Evolutionary conservation across 2,113 vertebrate species (phyloP).

Genomic region (Nycticebus coucang): DNA sequence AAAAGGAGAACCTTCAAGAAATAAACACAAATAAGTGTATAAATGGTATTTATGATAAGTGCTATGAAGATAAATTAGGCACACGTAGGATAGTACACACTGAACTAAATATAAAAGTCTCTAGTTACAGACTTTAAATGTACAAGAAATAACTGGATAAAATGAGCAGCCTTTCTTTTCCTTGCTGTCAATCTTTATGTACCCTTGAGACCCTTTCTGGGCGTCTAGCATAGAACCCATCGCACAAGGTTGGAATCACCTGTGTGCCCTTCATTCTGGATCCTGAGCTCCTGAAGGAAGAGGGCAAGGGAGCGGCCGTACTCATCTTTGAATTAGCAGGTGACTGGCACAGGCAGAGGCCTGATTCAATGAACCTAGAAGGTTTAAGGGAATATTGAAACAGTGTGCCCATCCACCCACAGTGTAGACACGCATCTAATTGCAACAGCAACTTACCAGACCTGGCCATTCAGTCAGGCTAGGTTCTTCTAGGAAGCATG

Average conservation of each 20-base stretch:
- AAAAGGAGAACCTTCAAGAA: background rate
- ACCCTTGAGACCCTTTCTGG: rapidly evolving
- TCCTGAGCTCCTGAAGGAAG: background rate
- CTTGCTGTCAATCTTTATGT: background rate
- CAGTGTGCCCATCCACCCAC: rapidly evolving
- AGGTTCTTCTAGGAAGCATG: background rate
- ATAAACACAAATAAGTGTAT: background rate
- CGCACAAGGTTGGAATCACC: no score
- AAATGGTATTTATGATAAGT: no score
- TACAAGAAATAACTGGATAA: background rate
- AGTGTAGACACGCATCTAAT: rapidly evolving
- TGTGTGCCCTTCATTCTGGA: background rate
- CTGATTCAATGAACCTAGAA: background rate
- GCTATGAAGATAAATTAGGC: background rate
- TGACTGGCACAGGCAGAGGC: background rate
- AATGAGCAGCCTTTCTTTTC: background rate
- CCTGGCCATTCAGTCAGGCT: background rate
- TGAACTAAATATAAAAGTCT: background rate
- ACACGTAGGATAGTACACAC: background rate
- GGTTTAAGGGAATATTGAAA: rapidly evolving
- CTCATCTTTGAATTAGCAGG: background rate
- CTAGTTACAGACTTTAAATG: background rate
- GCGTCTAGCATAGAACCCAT: background rate
- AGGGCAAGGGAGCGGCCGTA: background rate
- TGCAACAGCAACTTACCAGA: no score